These are phyloP conservation scores for Unio pictorum DNA, from an alignment of 2,888 invertebrate species.

Conservation along the genomic window DNA sequence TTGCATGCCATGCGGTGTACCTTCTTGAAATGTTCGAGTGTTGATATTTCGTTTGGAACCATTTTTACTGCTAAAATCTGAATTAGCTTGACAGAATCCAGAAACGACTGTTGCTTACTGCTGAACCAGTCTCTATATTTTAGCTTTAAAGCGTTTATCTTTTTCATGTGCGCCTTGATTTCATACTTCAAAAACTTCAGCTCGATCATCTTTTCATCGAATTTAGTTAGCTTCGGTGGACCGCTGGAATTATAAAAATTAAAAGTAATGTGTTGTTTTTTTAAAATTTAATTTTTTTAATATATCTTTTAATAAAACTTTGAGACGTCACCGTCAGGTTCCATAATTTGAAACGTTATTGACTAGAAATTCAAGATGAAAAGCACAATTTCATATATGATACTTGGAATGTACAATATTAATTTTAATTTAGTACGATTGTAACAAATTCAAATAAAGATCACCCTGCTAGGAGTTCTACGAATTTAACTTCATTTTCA, in stretches of 20 bases:
- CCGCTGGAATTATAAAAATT: conserved; percentile 77
- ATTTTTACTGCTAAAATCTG: conserved; percentile 44
- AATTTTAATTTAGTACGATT: too few relatives aligned
- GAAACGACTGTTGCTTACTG: conserved; percentile 50
- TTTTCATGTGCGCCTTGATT: conserved; percentile 47
- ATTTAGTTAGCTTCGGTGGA: conserved; percentile 80
- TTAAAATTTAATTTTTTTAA: background rate
- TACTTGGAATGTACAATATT: too few relatives aligned
- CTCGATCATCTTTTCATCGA: conserved; percentile 58
- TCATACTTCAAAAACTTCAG: conserved; percentile 58
- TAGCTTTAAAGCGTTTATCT: conserved; percentile 53
- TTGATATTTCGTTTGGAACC: conserved; percentile 41
- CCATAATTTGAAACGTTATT: too few relatives aligned
- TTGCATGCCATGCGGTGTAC: conserved; percentile 41
- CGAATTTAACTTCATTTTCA: too few relatives aligned
- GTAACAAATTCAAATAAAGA: too few relatives aligned
- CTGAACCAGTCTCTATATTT: conserved; percentile 66
- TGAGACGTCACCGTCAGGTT: too few relatives aligned
- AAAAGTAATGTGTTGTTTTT: background rate
- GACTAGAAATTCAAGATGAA: too few relatives aligned
- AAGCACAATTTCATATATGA: too few relatives aligned
- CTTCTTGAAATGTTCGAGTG: conserved; percentile 44
- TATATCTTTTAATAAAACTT: background rate
- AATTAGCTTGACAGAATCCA: conserved; percentile 56
- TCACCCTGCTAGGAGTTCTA: too few relatives aligned